Evolutionary conservation across 2,888 invertebrate genomes (phyloP).

Genomic region (Lissocephala sabroskyi): DNA sequence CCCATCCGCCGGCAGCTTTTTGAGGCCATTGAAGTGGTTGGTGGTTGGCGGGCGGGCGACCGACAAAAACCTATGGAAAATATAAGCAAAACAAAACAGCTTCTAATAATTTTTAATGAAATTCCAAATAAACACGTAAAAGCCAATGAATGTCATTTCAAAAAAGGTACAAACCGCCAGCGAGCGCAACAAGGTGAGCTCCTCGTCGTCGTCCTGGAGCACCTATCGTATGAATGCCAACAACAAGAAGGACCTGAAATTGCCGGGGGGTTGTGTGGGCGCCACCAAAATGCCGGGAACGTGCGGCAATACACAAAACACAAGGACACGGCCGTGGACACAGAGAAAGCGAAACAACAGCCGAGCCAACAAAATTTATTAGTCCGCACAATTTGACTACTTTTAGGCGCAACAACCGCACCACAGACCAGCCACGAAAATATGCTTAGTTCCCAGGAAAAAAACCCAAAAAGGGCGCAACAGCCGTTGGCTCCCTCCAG

Average conservation of each 20-base stretch:
- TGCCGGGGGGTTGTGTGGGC: no score
- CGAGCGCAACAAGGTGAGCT: slow-evolving; percentile 46
- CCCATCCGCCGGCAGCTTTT: no score
- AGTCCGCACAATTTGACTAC: slow-evolving; percentile 63
- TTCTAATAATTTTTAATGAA: slow-evolving; percentile 65
- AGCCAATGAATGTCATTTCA: slow-evolving; percentile 63
- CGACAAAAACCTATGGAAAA: slow-evolving; percentile 42
- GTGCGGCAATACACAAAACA: slow-evolving; percentile 2
- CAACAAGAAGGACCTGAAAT: slow-evolving; percentile 20
- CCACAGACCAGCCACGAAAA: slow-evolving; percentile 3
- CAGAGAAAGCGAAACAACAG: slow-evolving; percentile 47
- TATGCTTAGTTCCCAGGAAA: background rate
- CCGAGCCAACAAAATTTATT: slow-evolving; percentile 58
- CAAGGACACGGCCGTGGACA: background rate
- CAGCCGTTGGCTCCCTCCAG: slow-evolving; percentile 16
- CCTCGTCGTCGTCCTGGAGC: slow-evolving; percentile 38
- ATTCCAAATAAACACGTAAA: slow-evolving; percentile 66
- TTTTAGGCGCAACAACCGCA: slow-evolving; percentile 65
- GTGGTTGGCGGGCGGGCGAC: slow-evolving; percentile 1
- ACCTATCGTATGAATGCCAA: slow-evolving; percentile 49
- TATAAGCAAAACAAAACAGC: slow-evolving; percentile 51
- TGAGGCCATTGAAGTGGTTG: no score
- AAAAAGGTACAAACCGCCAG: slow-evolving; percentile 51
- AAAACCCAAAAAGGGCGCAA: slow-evolving; percentile 31
- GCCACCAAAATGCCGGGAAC: background rate